phyloP scores from a whole-genome alignment of 2,888 invertebrate genomes.

The Andrena hattorfiana region DNA sequence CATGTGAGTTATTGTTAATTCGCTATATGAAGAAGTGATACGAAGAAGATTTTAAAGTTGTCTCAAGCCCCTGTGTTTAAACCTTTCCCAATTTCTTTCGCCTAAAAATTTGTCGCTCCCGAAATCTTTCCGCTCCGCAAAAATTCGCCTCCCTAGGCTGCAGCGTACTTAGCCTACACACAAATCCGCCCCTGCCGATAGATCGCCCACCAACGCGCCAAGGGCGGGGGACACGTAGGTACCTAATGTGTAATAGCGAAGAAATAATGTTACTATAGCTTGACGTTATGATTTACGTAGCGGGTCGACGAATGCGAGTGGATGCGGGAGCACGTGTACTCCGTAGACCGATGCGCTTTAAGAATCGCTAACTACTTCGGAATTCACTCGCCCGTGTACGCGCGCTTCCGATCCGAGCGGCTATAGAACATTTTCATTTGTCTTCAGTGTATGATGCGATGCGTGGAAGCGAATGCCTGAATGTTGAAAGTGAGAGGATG shows the following conservation, averaged over 20 bases:
- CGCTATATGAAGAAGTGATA: no score
- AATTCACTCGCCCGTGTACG: conserved; percentile 38
- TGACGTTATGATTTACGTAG: conserved; percentile 38
- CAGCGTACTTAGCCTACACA: no score
- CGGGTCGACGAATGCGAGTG: conserved; percentile 8
- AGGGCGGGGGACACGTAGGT: conserved; percentile 53
- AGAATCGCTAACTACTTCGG: conserved; percentile 18
- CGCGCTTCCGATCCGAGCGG: conserved; percentile 57
- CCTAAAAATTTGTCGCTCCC: no score
- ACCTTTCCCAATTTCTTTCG: no score
- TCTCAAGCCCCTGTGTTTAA: no score
- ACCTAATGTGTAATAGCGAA: conserved; percentile 67
- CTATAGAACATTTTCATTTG: conserved; percentile 49
- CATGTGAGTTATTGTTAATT: no score
- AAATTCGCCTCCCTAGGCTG: no score
- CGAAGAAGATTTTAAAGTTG: no score
- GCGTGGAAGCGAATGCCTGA: conserved; percentile 61
- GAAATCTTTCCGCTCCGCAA: no score
- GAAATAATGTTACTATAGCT: conserved; percentile 47
- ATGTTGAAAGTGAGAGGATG: conserved; percentile 18
- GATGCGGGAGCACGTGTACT: conserved; percentile 54
- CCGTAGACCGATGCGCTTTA: conserved; percentile 2
- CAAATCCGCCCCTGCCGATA: not conserved
- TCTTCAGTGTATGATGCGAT: conserved; percentile 47
- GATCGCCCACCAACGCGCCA: conserved; percentile 39